Conservation (phyloP, 2,113 vertebrate species). For the Pao palembangensis region DNA sequence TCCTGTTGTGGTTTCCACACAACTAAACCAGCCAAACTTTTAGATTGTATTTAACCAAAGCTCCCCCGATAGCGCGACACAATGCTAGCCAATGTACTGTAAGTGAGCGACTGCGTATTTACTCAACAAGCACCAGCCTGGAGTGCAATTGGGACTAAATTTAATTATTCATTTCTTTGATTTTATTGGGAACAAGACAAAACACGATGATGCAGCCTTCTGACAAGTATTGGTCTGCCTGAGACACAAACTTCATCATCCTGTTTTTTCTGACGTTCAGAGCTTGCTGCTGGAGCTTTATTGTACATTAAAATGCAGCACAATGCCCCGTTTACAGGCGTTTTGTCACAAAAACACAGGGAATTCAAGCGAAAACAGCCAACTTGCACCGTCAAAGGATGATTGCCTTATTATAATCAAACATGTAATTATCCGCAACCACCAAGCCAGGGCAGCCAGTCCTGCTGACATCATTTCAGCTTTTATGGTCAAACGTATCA, state of each 20-base stretch:
- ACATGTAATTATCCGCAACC: no score
- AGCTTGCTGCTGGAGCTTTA: not conserved
- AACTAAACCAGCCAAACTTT: not conserved
- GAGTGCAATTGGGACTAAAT: slow-evolving; percentile 21
- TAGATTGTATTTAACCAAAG: not conserved
- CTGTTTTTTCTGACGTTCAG: slow-evolving; percentile 7
- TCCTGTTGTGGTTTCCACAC: no score
- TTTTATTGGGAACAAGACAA: slow-evolving; percentile 27
- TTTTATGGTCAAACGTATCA: no score
- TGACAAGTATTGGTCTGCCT: slow-evolving; percentile 8
- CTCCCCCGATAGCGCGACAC: not conserved
- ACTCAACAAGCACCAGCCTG: slow-evolving; percentile 8
- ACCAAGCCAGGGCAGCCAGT: no score
- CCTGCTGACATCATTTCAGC: no score
- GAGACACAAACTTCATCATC: slow-evolving; percentile 2
- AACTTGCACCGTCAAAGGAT: no score
- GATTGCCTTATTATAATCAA: no score
- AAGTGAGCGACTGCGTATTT: not conserved
- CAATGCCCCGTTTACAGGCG: not conserved
- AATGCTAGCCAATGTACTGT: slow-evolving; percentile 1
- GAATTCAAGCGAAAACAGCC: no score
- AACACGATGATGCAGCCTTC: slow-evolving; percentile 25
- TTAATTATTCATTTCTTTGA: slow-evolving; percentile 31
- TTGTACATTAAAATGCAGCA: slow-evolving; percentile 3
- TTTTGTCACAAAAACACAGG: slow-evolving; percentile 4